Evolutionary conservation across 2,797 vertebrate species (phyloP).

Genomic region (Enteromius viviparus): DNA sequence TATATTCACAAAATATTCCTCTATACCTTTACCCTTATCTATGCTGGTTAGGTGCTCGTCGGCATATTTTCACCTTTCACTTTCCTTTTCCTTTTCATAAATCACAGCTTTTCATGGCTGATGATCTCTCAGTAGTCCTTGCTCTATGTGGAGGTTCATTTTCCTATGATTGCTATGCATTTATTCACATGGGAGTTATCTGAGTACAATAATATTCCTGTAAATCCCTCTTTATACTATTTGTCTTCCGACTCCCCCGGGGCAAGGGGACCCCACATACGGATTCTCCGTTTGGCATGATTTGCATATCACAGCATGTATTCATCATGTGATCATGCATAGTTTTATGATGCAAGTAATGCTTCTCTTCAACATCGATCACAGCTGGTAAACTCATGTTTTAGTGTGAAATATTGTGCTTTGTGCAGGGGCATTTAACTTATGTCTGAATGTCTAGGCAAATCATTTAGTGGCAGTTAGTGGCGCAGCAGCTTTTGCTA

Average conservation of each 20-base stretch:
- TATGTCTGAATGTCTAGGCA: not conserved
- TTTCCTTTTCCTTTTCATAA: constrained; percentile 35
- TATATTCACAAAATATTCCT: constrained; percentile 11
- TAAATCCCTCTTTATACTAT: constrained; percentile 47
- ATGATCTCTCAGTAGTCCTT: constrained; percentile 44
- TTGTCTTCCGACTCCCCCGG: constrained; percentile 27
- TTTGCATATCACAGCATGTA: constrained; percentile 44
- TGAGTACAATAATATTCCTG: constrained; percentile 42
- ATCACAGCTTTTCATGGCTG: constrained; percentile 51
- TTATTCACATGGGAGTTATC: constrained; percentile 51
- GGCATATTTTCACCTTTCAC: constrained; percentile 13
- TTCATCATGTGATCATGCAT: constrained; percentile 42
- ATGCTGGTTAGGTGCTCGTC: not conserved
- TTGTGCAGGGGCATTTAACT: constrained; percentile 11
- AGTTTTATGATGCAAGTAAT: constrained; percentile 20
- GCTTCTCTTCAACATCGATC: constrained; percentile 3
- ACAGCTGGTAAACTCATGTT: constrained; percentile 14
- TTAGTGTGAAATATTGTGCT: constrained; percentile 24
- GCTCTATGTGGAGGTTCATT: constrained; percentile 47
- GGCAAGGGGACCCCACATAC: constrained; percentile 20
- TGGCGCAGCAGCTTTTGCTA: not conserved
- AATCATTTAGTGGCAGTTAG: constrained; percentile 21
- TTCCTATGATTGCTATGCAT: constrained; percentile 52
- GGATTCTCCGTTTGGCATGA: constrained; percentile 41
- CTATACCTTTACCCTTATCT: constrained; percentile 16